A percentile compares a stretch with the other conserved stretches of the same genome.
These are phyloP conservation scores for Incurvaria masculella DNA, from an alignment of 2,888 invertebrate genomes.

Conservation along the genomic window DNA sequence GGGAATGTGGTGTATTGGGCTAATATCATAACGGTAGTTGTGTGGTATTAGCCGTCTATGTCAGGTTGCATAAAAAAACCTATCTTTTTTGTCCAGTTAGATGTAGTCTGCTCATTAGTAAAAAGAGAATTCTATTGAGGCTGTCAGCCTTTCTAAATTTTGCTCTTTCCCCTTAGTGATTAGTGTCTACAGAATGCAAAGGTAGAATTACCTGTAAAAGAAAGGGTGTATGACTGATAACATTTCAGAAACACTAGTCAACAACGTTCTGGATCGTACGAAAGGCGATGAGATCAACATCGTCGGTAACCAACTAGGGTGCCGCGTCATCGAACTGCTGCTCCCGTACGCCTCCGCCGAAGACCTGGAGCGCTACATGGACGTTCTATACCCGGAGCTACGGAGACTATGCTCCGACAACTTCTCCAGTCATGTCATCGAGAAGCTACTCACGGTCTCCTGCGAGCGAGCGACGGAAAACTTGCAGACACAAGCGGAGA, in stretches of 20 bases:
- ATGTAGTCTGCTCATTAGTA: too few species aligned
- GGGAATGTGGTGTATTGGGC: too few species aligned
- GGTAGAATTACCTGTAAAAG: too few species aligned
- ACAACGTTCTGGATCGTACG: slow-evolving; percentile 73
- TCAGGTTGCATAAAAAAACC: too few species aligned
- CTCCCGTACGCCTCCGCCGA: slow-evolving; percentile 64
- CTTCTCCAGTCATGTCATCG: slow-evolving; percentile 77
- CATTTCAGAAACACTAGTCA: slow-evolving; percentile 62
- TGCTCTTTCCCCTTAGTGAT: too few species aligned
- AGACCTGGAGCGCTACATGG: slow-evolving; percentile 61
- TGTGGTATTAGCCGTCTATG: too few species aligned
- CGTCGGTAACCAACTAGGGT: slow-evolving; percentile 77
- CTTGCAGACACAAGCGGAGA: slow-evolving; percentile 24
- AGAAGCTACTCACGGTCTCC: slow-evolving; percentile 61
- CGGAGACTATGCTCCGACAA: slow-evolving; percentile 70
- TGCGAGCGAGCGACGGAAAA: slow-evolving; percentile 49
- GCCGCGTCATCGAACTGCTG: slow-evolving; percentile 71
- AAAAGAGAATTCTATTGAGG: too few species aligned
- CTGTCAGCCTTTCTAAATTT: too few species aligned
- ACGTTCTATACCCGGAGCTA: slow-evolving; percentile 61
- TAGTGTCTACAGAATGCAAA: too few species aligned
- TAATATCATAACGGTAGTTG: too few species aligned
- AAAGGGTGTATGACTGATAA: too few species aligned
- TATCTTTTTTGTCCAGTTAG: too few species aligned
- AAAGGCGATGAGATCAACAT: slow-evolving; percentile 67